Evolutionary conservation across 2,113 vertebrate genomes (phyloP).

Genomic region (Hippopotamus amphibius): DNA sequence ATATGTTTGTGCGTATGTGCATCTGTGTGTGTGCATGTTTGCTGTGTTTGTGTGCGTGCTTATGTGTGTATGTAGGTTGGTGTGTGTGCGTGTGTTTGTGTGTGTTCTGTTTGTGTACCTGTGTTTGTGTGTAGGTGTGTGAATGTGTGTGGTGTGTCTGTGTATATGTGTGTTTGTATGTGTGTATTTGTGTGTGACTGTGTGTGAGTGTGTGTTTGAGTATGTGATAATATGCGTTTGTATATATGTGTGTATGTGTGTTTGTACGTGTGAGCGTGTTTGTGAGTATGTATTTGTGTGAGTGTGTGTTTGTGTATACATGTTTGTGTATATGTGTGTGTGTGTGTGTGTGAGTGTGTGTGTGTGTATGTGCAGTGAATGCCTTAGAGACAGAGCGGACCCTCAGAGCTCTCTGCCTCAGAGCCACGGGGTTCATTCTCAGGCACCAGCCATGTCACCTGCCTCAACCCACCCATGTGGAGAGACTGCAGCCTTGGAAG

Average conservation of each 20-base stretch:
- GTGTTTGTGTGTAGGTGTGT: not conserved
- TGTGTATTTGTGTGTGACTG: not conserved
- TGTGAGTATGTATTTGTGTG: not conserved
- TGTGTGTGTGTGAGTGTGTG: not conserved
- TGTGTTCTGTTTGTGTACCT: not conserved
- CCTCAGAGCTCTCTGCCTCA: not conserved
- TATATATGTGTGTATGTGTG: not conserved
- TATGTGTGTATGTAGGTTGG: not conserved
- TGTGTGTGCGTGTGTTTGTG: no score
- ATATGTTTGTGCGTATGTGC: not conserved
- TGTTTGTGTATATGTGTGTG: no score
- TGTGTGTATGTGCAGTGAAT: not conserved
- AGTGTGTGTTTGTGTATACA: no score
- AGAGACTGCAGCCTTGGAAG: accelerated
- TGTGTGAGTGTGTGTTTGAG: not conserved
- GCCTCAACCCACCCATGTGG: not conserved
- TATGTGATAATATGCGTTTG: not conserved
- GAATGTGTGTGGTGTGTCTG: not conserved
- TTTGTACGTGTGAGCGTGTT: not conserved
- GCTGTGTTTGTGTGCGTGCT: not conserved
- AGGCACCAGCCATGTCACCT: not conserved
- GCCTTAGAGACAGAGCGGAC: not conserved
- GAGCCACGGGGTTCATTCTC: not conserved
- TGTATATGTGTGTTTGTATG: not conserved
- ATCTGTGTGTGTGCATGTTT: not conserved